phyloP scores from a whole-genome alignment of 2,888 invertebrate genomes.

The Plebejus melissa region DNA sequence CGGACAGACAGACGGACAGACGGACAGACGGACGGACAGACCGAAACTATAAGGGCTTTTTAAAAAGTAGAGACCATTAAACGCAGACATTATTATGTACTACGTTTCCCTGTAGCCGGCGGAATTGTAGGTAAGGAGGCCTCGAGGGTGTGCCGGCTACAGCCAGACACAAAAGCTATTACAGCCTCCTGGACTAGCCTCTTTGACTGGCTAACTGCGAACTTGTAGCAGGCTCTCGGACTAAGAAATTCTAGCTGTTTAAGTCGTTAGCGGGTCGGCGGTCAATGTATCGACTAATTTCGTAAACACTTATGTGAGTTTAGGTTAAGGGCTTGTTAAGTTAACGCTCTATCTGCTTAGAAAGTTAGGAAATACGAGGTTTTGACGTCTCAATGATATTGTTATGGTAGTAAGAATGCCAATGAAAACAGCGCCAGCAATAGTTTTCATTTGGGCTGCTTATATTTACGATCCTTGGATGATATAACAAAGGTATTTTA shows the following conservation, averaged over 20 bases:
- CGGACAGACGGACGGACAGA: no score
- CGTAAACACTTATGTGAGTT: neutral
- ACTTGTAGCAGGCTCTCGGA: neutral
- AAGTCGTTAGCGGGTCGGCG: neutral
- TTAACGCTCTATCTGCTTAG: neutral
- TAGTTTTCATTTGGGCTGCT: no score
- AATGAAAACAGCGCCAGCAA: no score
- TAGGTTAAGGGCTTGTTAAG: neutral
- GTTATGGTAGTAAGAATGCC: no score
- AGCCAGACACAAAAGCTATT: neutral
- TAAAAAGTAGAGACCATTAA: neutral
- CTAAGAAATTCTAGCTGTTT: constrained; percentile 2
- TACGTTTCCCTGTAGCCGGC: neutral
- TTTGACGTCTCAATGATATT: no score
- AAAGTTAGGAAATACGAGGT: no score
- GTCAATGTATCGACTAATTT: neutral
- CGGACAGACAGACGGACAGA: no score
- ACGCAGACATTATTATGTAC: neutral
- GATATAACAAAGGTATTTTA: no score
- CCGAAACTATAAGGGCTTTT: no score
- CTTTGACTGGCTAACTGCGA: neutral
- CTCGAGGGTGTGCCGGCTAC: neutral
- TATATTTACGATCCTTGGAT: no score
- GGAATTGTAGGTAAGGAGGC: neutral
- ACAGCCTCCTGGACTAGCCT: constrained; percentile 5